Conservation (phyloP, 2,888 invertebrate species). For the Napeogenes inachia region DNA sequence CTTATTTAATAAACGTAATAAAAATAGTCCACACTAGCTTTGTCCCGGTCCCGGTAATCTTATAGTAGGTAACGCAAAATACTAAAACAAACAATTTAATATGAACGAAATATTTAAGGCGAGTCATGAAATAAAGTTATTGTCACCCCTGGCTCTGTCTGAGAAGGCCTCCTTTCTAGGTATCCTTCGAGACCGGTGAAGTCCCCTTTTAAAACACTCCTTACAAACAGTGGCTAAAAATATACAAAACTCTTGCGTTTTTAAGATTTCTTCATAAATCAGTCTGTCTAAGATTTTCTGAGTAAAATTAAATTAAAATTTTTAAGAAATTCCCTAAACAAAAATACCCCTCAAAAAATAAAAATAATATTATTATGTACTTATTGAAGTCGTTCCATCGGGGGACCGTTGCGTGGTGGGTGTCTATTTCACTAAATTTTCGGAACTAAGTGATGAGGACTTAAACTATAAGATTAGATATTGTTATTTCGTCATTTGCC, state of each 20-base stretch:
- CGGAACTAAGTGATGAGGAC: too few species aligned
- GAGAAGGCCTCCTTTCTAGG: conserved; percentile 21
- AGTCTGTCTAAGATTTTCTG: not conserved
- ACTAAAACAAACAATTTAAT: not conserved
- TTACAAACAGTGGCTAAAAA: conserved; percentile 23
- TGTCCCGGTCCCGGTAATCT: not conserved
- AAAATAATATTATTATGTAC: too few species aligned
- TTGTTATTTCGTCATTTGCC: too few species aligned
- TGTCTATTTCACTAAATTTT: too few species aligned
- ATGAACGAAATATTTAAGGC: not conserved
- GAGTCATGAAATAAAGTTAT: conserved; percentile 17
- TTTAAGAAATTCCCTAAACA: too few species aligned
- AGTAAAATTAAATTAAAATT: too few species aligned
- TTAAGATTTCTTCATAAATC: conserved; percentile 1
- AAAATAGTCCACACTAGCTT: too few species aligned
- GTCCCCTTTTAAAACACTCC: conserved; percentile 24
- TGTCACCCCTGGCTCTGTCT: conserved; percentile 14
- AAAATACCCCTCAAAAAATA: too few species aligned
- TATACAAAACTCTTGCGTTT: conserved; percentile 25
- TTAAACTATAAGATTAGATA: too few species aligned
- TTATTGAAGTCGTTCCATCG: too few species aligned
- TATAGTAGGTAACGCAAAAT: not conserved
- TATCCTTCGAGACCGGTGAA: conserved; percentile 7
- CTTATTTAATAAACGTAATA: too few species aligned
- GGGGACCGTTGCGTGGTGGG: too few species aligned